Evolutionary conservation across 2,888 invertebrate genomes (phyloP), one percentile per base, ranked within the genome.

Genomic region (Agriopis marginaria): DNA sequence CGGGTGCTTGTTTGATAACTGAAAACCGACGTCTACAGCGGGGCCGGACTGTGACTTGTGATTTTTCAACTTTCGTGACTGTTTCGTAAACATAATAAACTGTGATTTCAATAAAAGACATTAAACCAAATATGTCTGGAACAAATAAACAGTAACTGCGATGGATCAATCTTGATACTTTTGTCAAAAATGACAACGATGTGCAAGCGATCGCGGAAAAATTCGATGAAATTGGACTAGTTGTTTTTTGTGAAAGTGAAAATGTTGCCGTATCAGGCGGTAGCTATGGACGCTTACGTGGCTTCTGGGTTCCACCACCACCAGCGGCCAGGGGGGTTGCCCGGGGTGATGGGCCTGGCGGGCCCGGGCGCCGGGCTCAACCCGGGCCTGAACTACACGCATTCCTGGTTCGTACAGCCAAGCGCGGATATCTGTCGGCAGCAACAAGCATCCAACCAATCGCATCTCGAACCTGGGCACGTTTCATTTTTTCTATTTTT

Each of bases 391-490:
- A 89, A 94, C 92, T 98, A 98, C 96, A 97, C 97, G 90, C 98
- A 98, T 96, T 98, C 98, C 95, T 98, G 98, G 98, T 97, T 98
- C 96, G 97, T 98, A 95, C 96, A 94, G 94, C 92, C 96, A 95
- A 97, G 97, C 95, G 97, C 97, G 97, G 97, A 98, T 96, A 96
- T 98, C 95, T 97, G 97, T 96, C 96, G 95, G 91, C 96, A 97
- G 96, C 97, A 97, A 95, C 95, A 95, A 95, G 95, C 95, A 95
- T 95, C 95, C 91, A 95, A 94, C 92, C 94, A 94, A 92, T 96
- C 97, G 96, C 96, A 96, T 96, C 97, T 98, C 95, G 97, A 98
- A 96, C 97, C 97, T 96, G 98, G 98, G 98, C 97, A 97, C 96
- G 97, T 97, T 95, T 94, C 95, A 95, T 96, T 93, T 92, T 76